A percentile compares a stretch with the other conserved stretches of the same genome.
Conservation (phyloP, 2,888 invertebrate genomes). For the Laspeyria flexula region DNA sequence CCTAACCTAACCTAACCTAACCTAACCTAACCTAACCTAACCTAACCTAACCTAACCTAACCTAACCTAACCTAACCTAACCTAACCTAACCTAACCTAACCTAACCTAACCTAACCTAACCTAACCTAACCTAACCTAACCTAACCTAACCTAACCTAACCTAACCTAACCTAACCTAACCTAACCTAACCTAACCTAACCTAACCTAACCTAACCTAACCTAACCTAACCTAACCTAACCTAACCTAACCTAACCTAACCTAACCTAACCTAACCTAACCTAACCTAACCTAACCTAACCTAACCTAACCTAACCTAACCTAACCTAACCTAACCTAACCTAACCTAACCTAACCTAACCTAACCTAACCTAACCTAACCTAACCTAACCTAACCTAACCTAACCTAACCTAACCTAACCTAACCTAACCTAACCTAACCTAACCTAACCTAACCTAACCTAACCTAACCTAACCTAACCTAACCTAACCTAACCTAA, state of each 20-base stretch:
- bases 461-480: slow-evolving; percentile 20
- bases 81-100: slow-evolving; percentile 21
- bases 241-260: slow-evolving; percentile 18
- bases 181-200: slow-evolving; percentile 14
- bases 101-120: slow-evolving; percentile 23
- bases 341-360: slow-evolving; percentile 16
- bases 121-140: slow-evolving; percentile 23
- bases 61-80: slow-evolving; percentile 19
- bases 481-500: slow-evolving; percentile 10
- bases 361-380: slow-evolving; percentile 17
- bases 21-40: slow-evolving; percentile 12
- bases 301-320: slow-evolving; percentile 17
- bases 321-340: slow-evolving; percentile 16
- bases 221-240: slow-evolving; percentile 14
- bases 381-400: slow-evolving; percentile 17
- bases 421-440: slow-evolving; percentile 18
- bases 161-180: slow-evolving; percentile 14
- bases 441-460: slow-evolving; percentile 20
- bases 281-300: slow-evolving; percentile 16
- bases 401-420: slow-evolving; percentile 18
- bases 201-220: slow-evolving; percentile 8
- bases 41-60: slow-evolving; percentile 15
- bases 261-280: slow-evolving; percentile 16
- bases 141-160: slow-evolving; percentile 21
- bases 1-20: slow-evolving; percentile 14